These are phyloP conservation scores for Acinonyx jubatus DNA, from an alignment of 2,113 vertebrate genomes.

Conservation along the genomic window DNA sequence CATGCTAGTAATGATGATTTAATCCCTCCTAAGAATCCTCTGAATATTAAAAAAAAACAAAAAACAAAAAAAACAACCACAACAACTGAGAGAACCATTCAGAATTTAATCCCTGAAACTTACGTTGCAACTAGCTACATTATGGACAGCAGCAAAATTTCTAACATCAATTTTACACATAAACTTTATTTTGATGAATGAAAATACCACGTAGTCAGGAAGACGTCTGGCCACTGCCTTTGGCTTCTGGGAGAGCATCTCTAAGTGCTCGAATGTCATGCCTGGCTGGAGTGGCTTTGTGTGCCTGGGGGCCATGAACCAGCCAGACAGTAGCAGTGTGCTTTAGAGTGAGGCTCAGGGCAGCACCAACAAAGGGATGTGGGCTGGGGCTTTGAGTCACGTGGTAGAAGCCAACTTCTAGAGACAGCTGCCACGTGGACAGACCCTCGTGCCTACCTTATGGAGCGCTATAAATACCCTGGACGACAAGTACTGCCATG, in stretches of 20 bases:
- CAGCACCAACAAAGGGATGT: rapidly evolving
- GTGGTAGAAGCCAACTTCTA: rapidly evolving
- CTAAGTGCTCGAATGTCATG: rapidly evolving
- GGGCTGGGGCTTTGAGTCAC: rapidly evolving
- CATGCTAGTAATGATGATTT: neutral
- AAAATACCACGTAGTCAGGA: neutral
- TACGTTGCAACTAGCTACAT: neutral
- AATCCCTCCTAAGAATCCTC: neutral
- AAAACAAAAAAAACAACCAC: neutral
- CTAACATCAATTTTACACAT: neutral
- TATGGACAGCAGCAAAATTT: neutral
- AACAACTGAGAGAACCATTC: neutral
- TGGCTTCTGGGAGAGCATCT: neutral
- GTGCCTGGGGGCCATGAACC: neutral
- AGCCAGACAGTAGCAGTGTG: rapidly evolving
- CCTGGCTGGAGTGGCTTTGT: rapidly evolving
- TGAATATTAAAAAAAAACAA: neutral
- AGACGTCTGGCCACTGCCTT: neutral
- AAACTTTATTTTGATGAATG: neutral
- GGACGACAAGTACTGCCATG: too few relatives aligned
- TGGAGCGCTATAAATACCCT: neutral
- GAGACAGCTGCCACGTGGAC: neutral
- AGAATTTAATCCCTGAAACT: neutral
- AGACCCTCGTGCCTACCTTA: rapidly evolving
- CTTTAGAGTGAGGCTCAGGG: too few relatives aligned